A percentile compares a stretch with the other conserved stretches of the same genome.
Evolutionary conservation across 2,113 vertebrate species (phyloP).

Genomic region (Mormyrus lacerda): DNA sequence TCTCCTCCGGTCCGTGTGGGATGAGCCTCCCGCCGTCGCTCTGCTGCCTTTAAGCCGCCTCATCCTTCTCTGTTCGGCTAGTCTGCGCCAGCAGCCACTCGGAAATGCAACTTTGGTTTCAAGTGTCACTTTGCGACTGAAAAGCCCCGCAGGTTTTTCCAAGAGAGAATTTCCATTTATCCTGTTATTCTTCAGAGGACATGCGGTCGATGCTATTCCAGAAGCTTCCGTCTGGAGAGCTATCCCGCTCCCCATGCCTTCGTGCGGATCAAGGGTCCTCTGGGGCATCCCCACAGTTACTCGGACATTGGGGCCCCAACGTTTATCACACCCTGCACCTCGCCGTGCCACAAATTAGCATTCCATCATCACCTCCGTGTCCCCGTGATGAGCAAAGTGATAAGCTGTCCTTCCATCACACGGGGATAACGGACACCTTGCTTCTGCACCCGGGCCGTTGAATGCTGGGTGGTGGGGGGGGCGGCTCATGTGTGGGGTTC

Average conservation of each 20-base stretch:
- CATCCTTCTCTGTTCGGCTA: not conserved
- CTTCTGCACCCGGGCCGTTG: not conserved
- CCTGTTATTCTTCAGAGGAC: not conserved
- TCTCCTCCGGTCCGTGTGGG: not conserved
- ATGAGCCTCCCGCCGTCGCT: not conserved
- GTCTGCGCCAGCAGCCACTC: not conserved
- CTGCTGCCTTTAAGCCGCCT: not conserved
- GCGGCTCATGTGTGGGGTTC: not conserved
- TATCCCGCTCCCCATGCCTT: not conserved
- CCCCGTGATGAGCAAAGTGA: not conserved
- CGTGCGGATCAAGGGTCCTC: not conserved
- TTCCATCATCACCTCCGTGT: not conserved
- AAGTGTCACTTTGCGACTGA: not conserved
- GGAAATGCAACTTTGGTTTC: not conserved
- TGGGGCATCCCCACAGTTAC: not conserved
- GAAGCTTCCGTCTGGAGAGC: not conserved
- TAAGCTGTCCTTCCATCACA: not conserved
- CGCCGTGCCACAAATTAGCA: not conserved
- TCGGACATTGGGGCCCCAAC: not conserved
- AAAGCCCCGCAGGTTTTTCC: not conserved
- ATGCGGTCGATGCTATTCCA: not conserved
- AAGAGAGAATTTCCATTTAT: not conserved
- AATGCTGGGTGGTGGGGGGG: not conserved
- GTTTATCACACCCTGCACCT: not conserved
- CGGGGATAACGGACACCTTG: not conserved